Percentiles rank a stretch among this genome's conserved stretches.
Evolutionary conservation across 2,888 invertebrate genomes (phyloP).

Genomic region (Agrenia bidenticulata): DNA sequence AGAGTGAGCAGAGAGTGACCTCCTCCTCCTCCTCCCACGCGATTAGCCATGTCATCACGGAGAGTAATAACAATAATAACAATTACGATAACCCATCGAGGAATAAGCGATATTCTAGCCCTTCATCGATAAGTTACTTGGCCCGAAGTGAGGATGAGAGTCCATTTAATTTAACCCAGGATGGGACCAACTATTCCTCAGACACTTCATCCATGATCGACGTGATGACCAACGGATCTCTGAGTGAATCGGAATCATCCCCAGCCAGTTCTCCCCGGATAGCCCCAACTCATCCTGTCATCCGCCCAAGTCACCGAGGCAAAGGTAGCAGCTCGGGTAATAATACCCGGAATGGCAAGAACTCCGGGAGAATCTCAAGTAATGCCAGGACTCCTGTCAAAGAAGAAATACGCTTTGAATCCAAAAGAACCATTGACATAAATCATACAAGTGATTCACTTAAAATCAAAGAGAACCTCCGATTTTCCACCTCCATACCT

Average conservation of each 20-base stretch:
- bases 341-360: slow-evolving; percentile 33
- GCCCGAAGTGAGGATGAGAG: background rate
- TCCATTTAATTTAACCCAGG: slow-evolving; percentile 28
- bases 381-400: slow-evolving; percentile 27
- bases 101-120: background rate
- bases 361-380: background rate
- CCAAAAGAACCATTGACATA: slow-evolving; percentile 50
- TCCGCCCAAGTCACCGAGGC: background rate
- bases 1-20: slow-evolving; percentile 28
- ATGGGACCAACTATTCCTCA: slow-evolving; percentile 37
- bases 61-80: slow-evolving; percentile 8
- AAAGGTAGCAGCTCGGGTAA: slow-evolving; percentile 19
- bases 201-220: slow-evolving; percentile 43
- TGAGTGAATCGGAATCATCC: slow-evolving; percentile 43
- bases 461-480: slow-evolving; percentile 51
- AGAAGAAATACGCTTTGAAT: slow-evolving; percentile 52
- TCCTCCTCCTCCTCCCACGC: no score
- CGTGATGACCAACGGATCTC: slow-evolving; percentile 51
- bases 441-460: slow-evolving; percentile 49
- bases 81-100: background rate
- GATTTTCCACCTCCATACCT: slow-evolving; percentile 47
- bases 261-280: background rate
- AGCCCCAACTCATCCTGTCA: background rate
- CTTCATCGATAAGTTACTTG: slow-evolving; percentile 3
- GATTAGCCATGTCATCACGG: background rate